phyloP scores from a whole-genome alignment of 1,140 invertebrate genomes.

The Lasioglossum baleicum region DNA sequence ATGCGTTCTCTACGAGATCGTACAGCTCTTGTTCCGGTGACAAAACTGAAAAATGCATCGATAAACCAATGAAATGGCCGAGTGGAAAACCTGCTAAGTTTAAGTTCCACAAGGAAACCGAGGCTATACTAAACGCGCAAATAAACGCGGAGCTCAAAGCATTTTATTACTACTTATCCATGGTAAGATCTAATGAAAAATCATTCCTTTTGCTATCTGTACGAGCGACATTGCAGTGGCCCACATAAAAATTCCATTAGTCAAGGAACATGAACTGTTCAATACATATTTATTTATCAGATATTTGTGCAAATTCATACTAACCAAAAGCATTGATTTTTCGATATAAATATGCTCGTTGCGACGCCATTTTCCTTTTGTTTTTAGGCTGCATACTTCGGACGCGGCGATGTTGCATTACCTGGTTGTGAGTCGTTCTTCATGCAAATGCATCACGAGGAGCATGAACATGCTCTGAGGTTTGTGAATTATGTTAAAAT shows the following conservation, averaged over 20 bases:
- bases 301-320: too few relatives aligned
- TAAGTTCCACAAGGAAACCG: slow-evolving; percentile 71
- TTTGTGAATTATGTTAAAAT: slow-evolving; percentile 71
- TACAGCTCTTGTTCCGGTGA: neutral
- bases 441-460: slow-evolving; percentile 73
- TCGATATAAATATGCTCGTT: too few relatives aligned
- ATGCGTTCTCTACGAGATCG: neutral
- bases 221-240: neutral
- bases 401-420: slow-evolving; percentile 70
- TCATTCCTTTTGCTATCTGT: neutral
- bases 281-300: too few relatives aligned
- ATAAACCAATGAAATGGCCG: slow-evolving; percentile 65
- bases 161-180: slow-evolving; percentile 74
- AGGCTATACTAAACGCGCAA: slow-evolving; percentile 69
- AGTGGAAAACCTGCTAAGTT: slow-evolving; percentile 60
- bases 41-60: slow-evolving; percentile 4
- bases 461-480: slow-evolving; percentile 65
- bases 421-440: slow-evolving; percentile 72
- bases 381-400: slow-evolving; percentile 71
- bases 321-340: too few relatives aligned
- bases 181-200: slow-evolving; percentile 58
- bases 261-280: too few relatives aligned
- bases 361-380: neutral
- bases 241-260: neutral
- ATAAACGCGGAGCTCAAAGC: slow-evolving; percentile 69